Conservation (phyloP, 1,140 invertebrate genomes). For the Drosophila virilis region DNA sequence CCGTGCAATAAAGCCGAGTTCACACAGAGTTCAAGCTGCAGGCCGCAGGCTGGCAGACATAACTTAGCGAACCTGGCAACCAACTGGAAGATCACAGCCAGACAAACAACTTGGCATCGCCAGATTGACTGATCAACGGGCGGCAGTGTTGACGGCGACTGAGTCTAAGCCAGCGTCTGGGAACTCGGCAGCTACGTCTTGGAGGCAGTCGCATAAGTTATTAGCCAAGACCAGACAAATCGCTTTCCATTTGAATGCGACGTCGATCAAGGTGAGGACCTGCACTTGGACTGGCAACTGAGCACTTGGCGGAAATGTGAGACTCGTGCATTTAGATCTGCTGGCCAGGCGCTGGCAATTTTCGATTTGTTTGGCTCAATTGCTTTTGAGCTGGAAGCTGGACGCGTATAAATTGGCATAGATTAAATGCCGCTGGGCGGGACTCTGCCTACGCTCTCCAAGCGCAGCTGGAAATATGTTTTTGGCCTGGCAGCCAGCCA, state of each 20-base stretch:
- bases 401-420: conserved; percentile 21
- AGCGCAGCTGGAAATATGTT: neutral
- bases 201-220: conserved; percentile 68
- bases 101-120: conserved; percentile 13
- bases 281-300: conserved; percentile 30
- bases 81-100: conserved; percentile 25
- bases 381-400: conserved; percentile 8
- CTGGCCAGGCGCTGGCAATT: conserved; percentile 27
- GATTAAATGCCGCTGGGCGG: conserved; percentile 27
- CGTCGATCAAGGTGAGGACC: conserved; percentile 66
- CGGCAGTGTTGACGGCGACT: conserved; percentile 19
- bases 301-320: conserved; percentile 12
- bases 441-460: conserved; percentile 14
- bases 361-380: conserved; percentile 36
- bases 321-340: conserved; percentile 10
- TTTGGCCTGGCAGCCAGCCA: conserved; percentile 9
- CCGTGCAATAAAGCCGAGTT: conserved; percentile 44
- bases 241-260: conserved; percentile 79
- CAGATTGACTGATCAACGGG: conserved; percentile 75
- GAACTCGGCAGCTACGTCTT: conserved; percentile 23
- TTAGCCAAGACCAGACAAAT: conserved; percentile 82
- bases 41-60: conserved; percentile 13
- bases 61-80: neutral
- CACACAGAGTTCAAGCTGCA: conserved; percentile 42
- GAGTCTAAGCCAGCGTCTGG: neutral